Base-by-base conservation (phyloP, 1,140 invertebrate genomes). In the Neodiprion lecontei region DNA sequence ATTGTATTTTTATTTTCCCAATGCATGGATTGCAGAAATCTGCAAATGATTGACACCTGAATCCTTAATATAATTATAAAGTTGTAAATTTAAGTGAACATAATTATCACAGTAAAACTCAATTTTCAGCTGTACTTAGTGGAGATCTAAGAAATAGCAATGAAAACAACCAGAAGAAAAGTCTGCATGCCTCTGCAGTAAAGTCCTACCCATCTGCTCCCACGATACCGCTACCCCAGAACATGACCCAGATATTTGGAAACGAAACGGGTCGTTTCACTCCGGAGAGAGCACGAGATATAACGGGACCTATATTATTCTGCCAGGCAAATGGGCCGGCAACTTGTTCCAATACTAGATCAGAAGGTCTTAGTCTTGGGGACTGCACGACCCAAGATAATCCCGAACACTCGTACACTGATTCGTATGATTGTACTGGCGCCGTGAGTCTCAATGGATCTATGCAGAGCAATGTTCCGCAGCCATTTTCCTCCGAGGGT, bases 401-500 rank as follows among this genome's bases (percentile, higher is more conserved):
- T 14, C 49, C 65, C 12, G 68, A 68, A 4, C 91, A 93, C 83
- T 88, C 88, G 0, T 90, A 91, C 80, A 84, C 92, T 2, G 91
- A 91, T 69, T 92, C 91, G n/a, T 94, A 94, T 84, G 93, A 94
- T 79, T 93, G 91, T 74, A 88, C 88, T n/a, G 92, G 92, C 14
- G 89, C 91, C 1, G 89, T 94, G 1, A 94, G 90, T 83, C 83
- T 94, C 1, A 91, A 91, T 76, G 91, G 92, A 2, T 90, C 90
- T 0, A 94, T 94, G 93, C 93, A 95, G 81, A 94, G 89, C 48
- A 94, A 92, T 85, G 93, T 94, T 0, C 93, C 93, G 0, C 89
- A 90, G 70, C 93, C 93, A n/a, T 93, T 91, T 78, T 89, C 88
- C 69, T 89, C 92, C 0, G 88, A 87, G 73, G 90, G 91, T 40